These are phyloP conservation scores for Amphilophus citrinellus DNA, from an alignment of 2,113 vertebrate species.

Conservation along the genomic window DNA sequence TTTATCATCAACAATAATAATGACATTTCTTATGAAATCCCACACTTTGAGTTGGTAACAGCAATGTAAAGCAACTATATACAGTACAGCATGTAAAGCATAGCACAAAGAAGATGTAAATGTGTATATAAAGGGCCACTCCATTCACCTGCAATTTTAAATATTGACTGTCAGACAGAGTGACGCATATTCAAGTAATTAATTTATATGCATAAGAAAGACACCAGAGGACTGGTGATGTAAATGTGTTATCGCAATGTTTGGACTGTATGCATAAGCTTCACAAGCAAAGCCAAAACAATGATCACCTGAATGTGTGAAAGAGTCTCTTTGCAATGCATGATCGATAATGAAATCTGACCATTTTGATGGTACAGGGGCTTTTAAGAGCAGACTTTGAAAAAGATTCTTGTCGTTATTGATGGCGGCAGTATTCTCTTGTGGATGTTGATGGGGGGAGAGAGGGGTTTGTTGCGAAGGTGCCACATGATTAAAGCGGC, in stretches of 20 bases:
- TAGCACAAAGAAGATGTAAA: slow-evolving; percentile 15
- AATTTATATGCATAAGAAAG: slow-evolving; percentile 70
- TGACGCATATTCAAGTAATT: slow-evolving; percentile 49
- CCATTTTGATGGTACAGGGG: slow-evolving; percentile 70
- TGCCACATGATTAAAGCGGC: slow-evolving; percentile 80
- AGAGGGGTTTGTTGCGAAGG: slow-evolving; percentile 49
- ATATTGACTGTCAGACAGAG: slow-evolving; percentile 64
- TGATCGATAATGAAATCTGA: slow-evolving; percentile 74
- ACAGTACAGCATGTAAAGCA: neutral
- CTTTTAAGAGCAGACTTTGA: slow-evolving; percentile 71
- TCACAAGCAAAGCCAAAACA: slow-evolving; percentile 48
- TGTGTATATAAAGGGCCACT: slow-evolving; percentile 5
- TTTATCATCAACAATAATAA: neutral
- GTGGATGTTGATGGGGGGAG: slow-evolving; percentile 20
- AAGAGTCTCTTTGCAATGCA: slow-evolving; percentile 26
- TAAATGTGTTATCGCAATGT: slow-evolving; percentile 40
- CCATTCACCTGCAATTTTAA: slow-evolving; percentile 40
- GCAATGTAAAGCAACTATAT: neutral
- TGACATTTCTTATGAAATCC: neutral
- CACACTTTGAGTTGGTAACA: neutral
- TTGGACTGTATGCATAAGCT: slow-evolving; percentile 45
- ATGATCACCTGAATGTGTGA: slow-evolving; percentile 51
- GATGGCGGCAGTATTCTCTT: slow-evolving; percentile 69
- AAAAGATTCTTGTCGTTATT: slow-evolving; percentile 74
- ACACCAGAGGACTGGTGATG: slow-evolving; percentile 42